phyloP scores from a whole-genome alignment of 2,797 vertebrate species.

The Columba guinea region DNA sequence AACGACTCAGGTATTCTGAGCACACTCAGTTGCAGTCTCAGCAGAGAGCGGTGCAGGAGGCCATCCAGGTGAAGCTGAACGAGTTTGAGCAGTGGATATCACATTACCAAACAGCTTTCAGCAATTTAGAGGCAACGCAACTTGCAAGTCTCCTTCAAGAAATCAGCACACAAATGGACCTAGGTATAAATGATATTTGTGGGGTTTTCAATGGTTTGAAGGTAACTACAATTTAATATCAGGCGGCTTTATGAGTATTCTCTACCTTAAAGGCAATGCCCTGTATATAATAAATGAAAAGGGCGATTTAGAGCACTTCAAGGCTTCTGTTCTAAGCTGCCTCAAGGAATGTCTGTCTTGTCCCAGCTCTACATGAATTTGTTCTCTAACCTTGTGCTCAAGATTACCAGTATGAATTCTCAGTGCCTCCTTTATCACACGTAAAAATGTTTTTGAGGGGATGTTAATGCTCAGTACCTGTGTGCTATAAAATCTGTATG shows the following conservation, averaged over 20 bases:
- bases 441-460: background rate
- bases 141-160: constrained; percentile 97
- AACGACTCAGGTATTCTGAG: constrained; percentile 88
- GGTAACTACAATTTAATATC: background rate
- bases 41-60: constrained; percentile 93
- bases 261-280: background rate
- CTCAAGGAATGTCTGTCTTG: background rate
- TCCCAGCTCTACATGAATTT: background rate
- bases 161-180: constrained; percentile 94
- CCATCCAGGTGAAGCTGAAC: constrained; percentile 93
- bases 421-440: background rate
- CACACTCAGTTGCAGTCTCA: constrained; percentile 95
- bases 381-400: background rate
- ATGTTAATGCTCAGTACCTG: background rate
- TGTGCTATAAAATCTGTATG: background rate
- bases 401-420: background rate
- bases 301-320: background rate
- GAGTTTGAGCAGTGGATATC: constrained; percentile 98
- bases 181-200: constrained; percentile 79
- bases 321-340: background rate
- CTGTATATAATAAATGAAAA: background rate
- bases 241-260: background rate
- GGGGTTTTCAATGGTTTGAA: background rate
- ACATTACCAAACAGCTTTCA: constrained; percentile 95
- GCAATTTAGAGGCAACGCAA: constrained; percentile 93